Conservation (phyloP, 2,113 vertebrate genomes). For the Bufo gargarizans region DNA sequence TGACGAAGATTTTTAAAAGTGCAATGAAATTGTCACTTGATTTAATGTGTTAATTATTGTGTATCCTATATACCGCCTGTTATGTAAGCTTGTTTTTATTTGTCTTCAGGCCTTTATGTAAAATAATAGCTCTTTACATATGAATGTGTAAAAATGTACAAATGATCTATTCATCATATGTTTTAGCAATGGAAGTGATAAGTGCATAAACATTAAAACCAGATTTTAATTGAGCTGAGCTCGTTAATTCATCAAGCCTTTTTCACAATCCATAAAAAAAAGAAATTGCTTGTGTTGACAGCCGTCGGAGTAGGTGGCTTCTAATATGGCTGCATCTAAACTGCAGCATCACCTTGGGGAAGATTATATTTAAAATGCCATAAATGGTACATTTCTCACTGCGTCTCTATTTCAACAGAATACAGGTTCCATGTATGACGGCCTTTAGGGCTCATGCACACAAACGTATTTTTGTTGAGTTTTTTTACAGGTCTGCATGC, state of each 20-base stretch:
- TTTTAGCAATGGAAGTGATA: not conserved
- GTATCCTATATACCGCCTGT: not conserved
- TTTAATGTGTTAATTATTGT: not conserved
- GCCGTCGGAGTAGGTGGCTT: too few species aligned
- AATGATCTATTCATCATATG: not conserved
- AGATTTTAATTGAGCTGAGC: not conserved
- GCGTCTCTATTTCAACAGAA: too few species aligned
- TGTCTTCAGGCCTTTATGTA: slow-evolving; percentile 11
- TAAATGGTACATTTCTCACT: too few species aligned
- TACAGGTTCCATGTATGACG: too few species aligned
- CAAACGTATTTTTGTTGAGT: too few species aligned
- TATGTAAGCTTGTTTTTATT: slow-evolving; percentile 9
- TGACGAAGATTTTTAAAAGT: slow-evolving; percentile 21
- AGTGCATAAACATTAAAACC: not conserved
- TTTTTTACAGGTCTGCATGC: too few species aligned
- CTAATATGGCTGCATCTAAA: too few species aligned
- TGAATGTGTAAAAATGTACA: not conserved
- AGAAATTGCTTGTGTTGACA: too few species aligned
- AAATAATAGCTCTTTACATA: not conserved
- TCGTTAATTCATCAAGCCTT: not conserved
- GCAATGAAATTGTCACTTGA: slow-evolving; percentile 41
- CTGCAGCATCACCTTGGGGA: too few species aligned
- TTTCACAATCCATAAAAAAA: not conserved
- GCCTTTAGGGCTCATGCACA: too few species aligned
- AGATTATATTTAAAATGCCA: too few species aligned